These are phyloP conservation scores for Ahaetulla prasina DNA, from an alignment of 2,113 vertebrate genomes.

Conservation along the genomic window DNA sequence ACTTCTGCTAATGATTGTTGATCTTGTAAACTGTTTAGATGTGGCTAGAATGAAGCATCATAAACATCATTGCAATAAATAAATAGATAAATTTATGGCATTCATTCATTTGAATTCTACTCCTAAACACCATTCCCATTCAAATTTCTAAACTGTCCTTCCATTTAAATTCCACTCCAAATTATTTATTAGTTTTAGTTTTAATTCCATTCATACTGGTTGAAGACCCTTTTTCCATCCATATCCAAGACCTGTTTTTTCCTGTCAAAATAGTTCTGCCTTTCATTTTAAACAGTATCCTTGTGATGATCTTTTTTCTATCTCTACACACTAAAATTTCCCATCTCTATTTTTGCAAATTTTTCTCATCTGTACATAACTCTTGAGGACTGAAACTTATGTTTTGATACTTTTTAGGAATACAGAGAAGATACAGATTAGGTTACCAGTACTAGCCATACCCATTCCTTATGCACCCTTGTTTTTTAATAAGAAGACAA, in stretches of 20 bases:
- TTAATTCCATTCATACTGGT: background rate
- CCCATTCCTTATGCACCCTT: background rate
- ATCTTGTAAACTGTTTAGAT: background rate
- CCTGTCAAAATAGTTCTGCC: background rate
- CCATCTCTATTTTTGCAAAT: background rate
- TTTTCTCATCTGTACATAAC: background rate
- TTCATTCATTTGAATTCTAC: background rate
- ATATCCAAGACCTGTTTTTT: background rate
- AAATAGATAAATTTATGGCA: background rate
- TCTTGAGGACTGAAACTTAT: background rate
- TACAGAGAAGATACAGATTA: background rate
- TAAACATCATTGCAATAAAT: background rate
- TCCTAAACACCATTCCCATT: background rate
- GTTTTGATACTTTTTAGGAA: background rate
- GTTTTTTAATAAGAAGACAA: background rate
- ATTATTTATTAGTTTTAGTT: background rate
- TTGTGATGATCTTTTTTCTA: background rate
- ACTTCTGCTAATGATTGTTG: background rate
- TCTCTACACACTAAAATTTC: background rate
- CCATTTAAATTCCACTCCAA: background rate
- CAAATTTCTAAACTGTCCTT: background rate
- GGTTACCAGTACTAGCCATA: background rate
- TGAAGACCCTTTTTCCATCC: background rate
- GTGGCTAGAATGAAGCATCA: background rate
- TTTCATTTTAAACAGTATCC: background rate